Base-by-base conservation (phyloP, 2,113 vertebrate genomes). In the Nymphicus hollandicus region DNA sequence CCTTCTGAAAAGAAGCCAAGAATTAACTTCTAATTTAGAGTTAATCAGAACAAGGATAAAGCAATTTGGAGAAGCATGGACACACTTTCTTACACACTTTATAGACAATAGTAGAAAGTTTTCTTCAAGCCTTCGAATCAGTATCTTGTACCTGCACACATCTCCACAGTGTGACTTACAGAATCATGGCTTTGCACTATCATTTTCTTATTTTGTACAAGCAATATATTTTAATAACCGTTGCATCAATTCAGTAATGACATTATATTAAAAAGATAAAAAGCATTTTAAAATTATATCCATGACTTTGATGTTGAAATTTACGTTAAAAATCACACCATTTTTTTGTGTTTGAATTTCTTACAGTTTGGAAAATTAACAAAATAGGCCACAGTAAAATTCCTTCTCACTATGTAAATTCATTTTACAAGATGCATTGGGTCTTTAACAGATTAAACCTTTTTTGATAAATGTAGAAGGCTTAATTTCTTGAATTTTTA, bases 11-110 rank as follows among this genome's bases (percentile, higher is more conserved):
- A 88, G 68, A 92, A 81, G 56, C 47, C 50, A 91, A 69, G 65
- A 93, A 81, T 96, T 87, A 92, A 81, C 43, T 95, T 78, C 55
- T 88, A 53, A 69, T 93, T 96, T 82, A 77, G 37, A 74, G 28
- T 60, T 91, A 89, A 73, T 86, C 71, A 83, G 81, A 88, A 88
- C 19, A 88, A 89, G 49, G 35, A 79, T 58, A 82, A 91, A 89
- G 41, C 28, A 73, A 44, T 87, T 66, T 56, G 44, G 46, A 86
- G 78, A 89, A 73, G 33, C 69, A 78, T 17, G 46, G 81, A 66
- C 52, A 71, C 69, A 91, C 29, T 39, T 84, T 63, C 64, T 71
- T 63, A 74, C 46, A 53, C 0, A 3, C 43, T 84, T 70, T 81
- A 63, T 46, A 73, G 46, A 55, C 31, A 90, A 80, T 19, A 63